These are phyloP conservation scores for Pangasianodon hypophthalmus DNA, from an alignment of 2,113 vertebrate species.

Conservation along the genomic window DNA sequence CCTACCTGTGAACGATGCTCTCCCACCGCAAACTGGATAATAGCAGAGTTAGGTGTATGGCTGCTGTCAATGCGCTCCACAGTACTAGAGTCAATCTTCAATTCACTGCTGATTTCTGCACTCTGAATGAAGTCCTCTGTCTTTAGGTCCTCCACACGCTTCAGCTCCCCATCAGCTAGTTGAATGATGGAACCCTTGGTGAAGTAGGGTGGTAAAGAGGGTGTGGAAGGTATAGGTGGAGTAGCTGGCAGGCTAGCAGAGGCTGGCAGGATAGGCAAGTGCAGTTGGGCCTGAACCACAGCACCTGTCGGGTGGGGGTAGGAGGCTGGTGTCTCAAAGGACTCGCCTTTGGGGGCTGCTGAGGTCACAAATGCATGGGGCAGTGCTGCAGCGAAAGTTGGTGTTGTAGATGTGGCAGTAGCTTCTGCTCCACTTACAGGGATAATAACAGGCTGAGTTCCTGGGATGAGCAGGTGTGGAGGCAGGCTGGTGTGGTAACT, in stretches of 20 bases:
- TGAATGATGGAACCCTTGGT: slow-evolving; percentile 98
- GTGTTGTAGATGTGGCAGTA: slow-evolving; percentile 81
- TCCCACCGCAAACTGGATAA: slow-evolving; percentile 94
- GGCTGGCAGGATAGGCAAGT: slow-evolving; percentile 84
- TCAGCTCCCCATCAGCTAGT: slow-evolving; percentile 94
- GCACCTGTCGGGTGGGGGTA: slow-evolving; percentile 70
- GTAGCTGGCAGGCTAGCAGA: slow-evolving; percentile 63
- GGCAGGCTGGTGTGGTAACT: slow-evolving; percentile 85
- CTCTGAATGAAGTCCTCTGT: slow-evolving; percentile 99
- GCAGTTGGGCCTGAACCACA: slow-evolving; percentile 92
- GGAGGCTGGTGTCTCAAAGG: slow-evolving; percentile 74
- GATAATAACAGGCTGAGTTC: slow-evolving; percentile 90
- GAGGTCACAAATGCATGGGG: slow-evolving; percentile 88
- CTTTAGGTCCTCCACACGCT: slow-evolving; percentile 96
- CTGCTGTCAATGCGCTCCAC: slow-evolving; percentile 94
- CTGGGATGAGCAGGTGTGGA: slow-evolving; percentile 93
- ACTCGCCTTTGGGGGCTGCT: slow-evolving; percentile 82
- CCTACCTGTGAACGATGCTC: slow-evolving; percentile 96
- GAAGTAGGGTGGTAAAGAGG: slow-evolving; percentile 92
- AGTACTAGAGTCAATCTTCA: slow-evolving; percentile 98
- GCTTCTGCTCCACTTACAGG: slow-evolving; percentile 81
- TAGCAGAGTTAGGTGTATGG: slow-evolving; percentile 84
- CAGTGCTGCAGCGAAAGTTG: slow-evolving; percentile 82
- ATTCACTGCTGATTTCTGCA: slow-evolving; percentile 92
- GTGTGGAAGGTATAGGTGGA: slow-evolving; percentile 61